Base-by-base conservation (phyloP, 2,888 invertebrate genomes). In the Eupeodes latifasciatus region DNA sequence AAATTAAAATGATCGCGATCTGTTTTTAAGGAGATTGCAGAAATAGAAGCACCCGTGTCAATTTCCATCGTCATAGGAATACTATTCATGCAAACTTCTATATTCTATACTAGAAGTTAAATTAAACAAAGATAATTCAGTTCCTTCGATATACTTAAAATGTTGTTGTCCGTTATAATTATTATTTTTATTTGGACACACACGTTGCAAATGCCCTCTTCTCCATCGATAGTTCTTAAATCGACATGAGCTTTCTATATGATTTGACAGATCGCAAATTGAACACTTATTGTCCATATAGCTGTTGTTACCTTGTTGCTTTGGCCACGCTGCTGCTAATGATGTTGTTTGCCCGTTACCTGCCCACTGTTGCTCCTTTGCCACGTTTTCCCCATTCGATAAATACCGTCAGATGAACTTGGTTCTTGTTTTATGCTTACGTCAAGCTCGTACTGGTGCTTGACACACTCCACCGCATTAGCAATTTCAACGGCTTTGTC, bases 1-100 rank as follows among this genome's bases (percentile, higher is more conserved):
- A 34, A 34, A 14, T 59, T 34, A 59, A 34, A 59, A 59, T 59
- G 4, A 14, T 59, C 59, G 59, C 59, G 59, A 34, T 59, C 36
- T 34, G 59, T 34, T 59, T 59, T 59, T 34, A 59, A 34, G 27
- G 27, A 27, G 27, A 27, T 27, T 27, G 27, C 27, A 27, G 27
- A 27, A 27, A 27, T 27, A 11, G 69, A 76, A 7, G 87, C 81
- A 10, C 82, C 90, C 49, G 83, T 90, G 49, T 89, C 87, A 44
- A 90, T 71, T 74, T 89, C 78, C 89, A 89, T 81, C 53, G 55
- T 57, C 53, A 86, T 82, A 51, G 53, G 74, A 59, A 79, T 34
- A 57, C 71, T 44, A 59, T 72, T 79, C 64, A 75, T 53, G 66
- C 66, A 66, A 11, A 89, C 66, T 3, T 55, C 64, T 16, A 88